A percentile compares a stretch with the other conserved stretches of the same genome.
These are phyloP conservation scores for Phyllostomus discolor DNA, from an alignment of 2,113 vertebrate genomes.

Conservation along the genomic window DNA sequence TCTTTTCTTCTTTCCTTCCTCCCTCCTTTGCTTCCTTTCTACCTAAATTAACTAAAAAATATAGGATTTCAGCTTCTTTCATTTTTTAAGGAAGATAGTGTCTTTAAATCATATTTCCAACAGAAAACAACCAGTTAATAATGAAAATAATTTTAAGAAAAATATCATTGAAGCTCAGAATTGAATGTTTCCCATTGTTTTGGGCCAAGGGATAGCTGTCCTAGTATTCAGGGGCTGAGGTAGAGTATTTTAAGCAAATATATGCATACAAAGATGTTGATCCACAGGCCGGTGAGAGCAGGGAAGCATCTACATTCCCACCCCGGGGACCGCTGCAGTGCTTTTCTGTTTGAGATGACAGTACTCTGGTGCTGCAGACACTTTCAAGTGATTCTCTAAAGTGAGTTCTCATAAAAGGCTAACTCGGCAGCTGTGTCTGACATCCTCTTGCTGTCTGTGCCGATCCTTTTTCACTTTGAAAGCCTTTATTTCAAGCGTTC, in stretches of 20 bases:
- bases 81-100: not conserved
- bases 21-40: not conserved
- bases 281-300: rapidly evolving
- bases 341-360: not conserved
- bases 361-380: not conserved
- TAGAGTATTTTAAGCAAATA: not conserved
- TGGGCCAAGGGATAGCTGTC: not conserved
- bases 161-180: not conserved
- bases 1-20: not conserved
- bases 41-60: not conserved
- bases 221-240: not conserved
- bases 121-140: not conserved
- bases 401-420: not conserved
- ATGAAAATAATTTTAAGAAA: not conserved
- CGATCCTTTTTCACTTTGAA: not conserved
- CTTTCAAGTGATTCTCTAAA: constrained; percentile 28
- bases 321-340: too few species aligned
- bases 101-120: not conserved
- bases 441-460: not conserved
- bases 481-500: not conserved
- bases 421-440: not conserved
- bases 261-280: not conserved
- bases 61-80: not conserved
- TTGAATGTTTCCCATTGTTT: not conserved
- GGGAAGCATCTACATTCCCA: not conserved